Conservation (phyloP, 2,797 vertebrate genomes). For the Graptemys geographica region DNA sequence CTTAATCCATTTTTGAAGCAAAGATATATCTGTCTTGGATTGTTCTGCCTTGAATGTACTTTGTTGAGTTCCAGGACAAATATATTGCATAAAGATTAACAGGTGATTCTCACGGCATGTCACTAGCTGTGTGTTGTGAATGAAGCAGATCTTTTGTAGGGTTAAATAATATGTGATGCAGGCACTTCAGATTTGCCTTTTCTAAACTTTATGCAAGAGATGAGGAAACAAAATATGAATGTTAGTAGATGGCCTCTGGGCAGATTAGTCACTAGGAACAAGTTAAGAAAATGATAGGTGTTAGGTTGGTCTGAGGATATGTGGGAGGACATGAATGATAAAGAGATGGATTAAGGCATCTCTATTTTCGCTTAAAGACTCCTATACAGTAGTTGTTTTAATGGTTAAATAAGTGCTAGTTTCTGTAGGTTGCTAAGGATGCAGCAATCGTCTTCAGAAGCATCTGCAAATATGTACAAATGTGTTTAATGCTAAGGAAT, state of each 20-base stretch:
- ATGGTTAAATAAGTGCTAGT: neutral
- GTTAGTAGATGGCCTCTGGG: neutral
- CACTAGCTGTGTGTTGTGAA: neutral
- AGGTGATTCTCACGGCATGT: neutral
- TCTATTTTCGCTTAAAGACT: neutral
- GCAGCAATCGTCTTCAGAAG: neutral
- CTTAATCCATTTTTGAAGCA: neutral
- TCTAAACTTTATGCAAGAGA: neutral
- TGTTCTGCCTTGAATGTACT: neutral
- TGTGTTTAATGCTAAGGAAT: neutral
- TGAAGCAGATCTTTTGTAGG: neutral
- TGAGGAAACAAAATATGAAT: neutral
- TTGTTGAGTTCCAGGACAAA: neutral
- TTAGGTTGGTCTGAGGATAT: neutral
- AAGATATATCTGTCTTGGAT: neutral
- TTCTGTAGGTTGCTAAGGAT: neutral
- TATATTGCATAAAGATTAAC: neutral
- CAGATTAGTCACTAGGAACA: neutral
- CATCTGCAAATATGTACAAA: neutral
- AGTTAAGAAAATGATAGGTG: conserved; percentile 7
- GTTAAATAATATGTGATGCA: neutral
- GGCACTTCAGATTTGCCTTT: neutral
- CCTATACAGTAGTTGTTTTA: neutral
- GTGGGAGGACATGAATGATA: neutral
- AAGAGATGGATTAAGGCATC: neutral